phyloP scores from a whole-genome alignment of 2,888 invertebrate species.

The Plebejus anna region DNA sequence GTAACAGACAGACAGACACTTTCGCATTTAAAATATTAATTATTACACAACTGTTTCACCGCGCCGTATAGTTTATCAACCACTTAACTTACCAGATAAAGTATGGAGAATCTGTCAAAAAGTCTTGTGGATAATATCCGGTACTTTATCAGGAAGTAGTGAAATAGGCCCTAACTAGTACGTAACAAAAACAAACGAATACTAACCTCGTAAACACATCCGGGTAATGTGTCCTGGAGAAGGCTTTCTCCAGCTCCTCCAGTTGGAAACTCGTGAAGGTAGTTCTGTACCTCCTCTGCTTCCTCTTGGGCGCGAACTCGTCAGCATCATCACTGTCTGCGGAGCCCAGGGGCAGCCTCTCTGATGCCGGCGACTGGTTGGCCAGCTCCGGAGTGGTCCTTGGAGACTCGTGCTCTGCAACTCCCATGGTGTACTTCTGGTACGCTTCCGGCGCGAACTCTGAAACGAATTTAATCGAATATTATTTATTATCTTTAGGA shows the following conservation, averaged over 20 bases:
- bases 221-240: constrained; percentile 98
- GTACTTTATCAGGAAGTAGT: no score
- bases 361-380: constrained; percentile 68
- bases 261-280: constrained; percentile 97
- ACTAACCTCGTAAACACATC: constrained; percentile 96
- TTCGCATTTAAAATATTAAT: no score
- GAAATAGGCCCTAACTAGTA: no score
- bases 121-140: no score
- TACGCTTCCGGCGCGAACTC: constrained; percentile 64
- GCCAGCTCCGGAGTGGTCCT: constrained; percentile 68
- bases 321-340: constrained; percentile 85
- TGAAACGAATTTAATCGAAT: constrained; percentile 46
- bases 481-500: neutral
- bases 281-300: constrained; percentile 94
- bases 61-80: no score
- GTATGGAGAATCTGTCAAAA: no score
- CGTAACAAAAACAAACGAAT: neutral
- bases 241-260: constrained; percentile 97
- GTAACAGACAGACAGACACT: no score
- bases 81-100: no score
- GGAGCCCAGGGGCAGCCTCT: constrained; percentile 77
- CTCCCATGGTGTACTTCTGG: constrained; percentile 67
- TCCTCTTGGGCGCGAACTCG: constrained; percentile 92
- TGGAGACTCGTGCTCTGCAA: constrained; percentile 67
- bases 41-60: no score